Conservation (phyloP, 2,888 invertebrate genomes). For the Zele albiditarsus region DNA sequence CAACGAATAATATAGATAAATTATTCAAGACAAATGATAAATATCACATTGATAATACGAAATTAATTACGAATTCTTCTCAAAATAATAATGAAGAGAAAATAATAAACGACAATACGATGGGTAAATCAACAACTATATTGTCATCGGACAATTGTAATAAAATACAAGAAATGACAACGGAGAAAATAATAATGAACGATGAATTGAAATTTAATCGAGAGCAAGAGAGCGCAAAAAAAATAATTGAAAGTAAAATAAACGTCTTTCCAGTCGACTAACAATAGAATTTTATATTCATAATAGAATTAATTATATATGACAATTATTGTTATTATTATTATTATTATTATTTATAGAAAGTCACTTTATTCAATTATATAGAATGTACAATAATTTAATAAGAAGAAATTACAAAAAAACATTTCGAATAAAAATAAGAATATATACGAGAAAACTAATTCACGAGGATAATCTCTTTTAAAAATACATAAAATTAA, state of each 20-base stretch:
- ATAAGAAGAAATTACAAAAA: background rate
- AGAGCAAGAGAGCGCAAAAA: constrained; percentile 2
- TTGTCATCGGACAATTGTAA: background rate
- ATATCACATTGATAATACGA: background rate
- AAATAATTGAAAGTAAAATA: constrained; percentile 42
- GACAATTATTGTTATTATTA: constrained; percentile 13
- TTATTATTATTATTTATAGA: constrained; percentile 19
- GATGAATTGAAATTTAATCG: constrained; percentile 8
- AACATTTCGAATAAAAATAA: background rate
- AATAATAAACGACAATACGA: constrained; percentile 30
- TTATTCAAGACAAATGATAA: background rate
- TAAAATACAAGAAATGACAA: background rate
- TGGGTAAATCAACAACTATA: constrained; percentile 6
- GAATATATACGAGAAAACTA: background rate
- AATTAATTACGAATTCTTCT: background rate
- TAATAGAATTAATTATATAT: background rate
- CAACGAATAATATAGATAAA: background rate
- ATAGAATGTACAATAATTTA: constrained; percentile 14
- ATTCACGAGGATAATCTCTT: background rate
- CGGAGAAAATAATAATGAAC: background rate
- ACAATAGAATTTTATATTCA: background rate
- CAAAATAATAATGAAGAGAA: background rate
- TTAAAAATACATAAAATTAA: constrained; percentile 8
- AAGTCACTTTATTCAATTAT: constrained; percentile 2
- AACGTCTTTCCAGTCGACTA: constrained; percentile 47